Base-by-base conservation (phyloP, 2,888 invertebrate genomes). In the Mimumesa dahlbomi region DNA sequence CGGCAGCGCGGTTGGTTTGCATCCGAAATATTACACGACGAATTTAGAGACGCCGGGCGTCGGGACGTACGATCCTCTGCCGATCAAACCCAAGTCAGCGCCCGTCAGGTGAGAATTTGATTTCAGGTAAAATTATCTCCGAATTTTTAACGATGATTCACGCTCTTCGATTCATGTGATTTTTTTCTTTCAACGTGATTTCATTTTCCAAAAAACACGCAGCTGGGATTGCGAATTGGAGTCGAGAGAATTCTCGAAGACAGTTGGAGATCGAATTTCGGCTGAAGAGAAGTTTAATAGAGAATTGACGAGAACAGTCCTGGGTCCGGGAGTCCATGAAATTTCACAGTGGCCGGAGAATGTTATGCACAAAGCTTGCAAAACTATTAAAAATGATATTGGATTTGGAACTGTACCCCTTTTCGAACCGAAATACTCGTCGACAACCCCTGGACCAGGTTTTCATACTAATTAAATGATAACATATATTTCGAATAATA, bases 371-470 rank as follows among this genome's bases (percentile, higher is more conserved):
- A 45, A 16, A 11, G 4, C 16, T 4, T 68, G 66, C 38, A 58
- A 63, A 0, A 68, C 18, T 6, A 19, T 56, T 7, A 49, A 25
- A 14, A 34, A 0, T 9, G 56, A 78, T 3, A 7, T 53, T 5
- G 70, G 56, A 11, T 81, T 82, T 21, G 80, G 83, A 1, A 70
- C 50, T 4, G 54, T 50, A 3, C 48, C 74, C 0, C 68, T 63
- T 6, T 76, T 73, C 7, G 18, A 53, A 31, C 36, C 52, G 25
- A 21, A 16, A 1, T 14, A 4, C 4, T 46, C 22, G 2, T 70
- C 57, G 9, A 52, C 16, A 0, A 78, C 64, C 0, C 82, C 82
- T 13, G 83, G 83, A 18, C 79, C 79, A 69, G 79, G 79, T 72
- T n/a, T n/a, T n/a, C n/a, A n/a, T n/a, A n/a, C n/a, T n/a, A n/a